A percentile compares a stretch with the other conserved stretches of the same genome.
These are phyloP conservation scores for Bradypodion ventrale DNA, from an alignment of 2,797 vertebrate species.

Conservation along the genomic window DNA sequence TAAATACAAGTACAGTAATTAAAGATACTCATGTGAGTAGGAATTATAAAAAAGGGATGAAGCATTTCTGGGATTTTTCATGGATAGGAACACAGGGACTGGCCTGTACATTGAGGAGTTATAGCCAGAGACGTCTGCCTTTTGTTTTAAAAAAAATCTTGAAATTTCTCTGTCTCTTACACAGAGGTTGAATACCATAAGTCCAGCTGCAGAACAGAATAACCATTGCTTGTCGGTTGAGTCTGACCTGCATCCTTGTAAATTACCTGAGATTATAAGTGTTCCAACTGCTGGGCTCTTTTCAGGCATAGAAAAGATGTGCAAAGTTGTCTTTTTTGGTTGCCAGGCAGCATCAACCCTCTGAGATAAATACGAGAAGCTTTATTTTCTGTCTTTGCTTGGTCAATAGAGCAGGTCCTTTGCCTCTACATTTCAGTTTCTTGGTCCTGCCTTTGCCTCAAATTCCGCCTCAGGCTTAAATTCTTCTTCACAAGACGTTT, in stretches of 20 bases:
- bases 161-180: too few relatives aligned
- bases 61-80: background rate
- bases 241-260: background rate
- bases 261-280: background rate
- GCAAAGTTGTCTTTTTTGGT: background rate
- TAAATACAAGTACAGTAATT: rapidly evolving
- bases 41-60: constrained; percentile 17
- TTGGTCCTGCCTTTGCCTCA: background rate
- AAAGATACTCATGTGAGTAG: constrained; percentile 5
- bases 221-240: background rate
- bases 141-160: background rate
- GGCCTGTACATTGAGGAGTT: background rate
- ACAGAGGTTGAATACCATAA: too few relatives aligned
- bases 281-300: background rate
- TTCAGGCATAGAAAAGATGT: background rate
- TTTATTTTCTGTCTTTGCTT: background rate
- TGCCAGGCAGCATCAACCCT: background rate
- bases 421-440: background rate
- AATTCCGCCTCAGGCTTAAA: background rate
- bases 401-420: background rate
- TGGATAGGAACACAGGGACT: background rate
- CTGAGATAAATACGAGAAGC: background rate
- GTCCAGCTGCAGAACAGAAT: background rate
- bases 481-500: background rate
- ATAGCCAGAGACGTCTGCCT: background rate